Conservation (phyloP, 2,888 invertebrate species). For the Archips crataeganus region DNA sequence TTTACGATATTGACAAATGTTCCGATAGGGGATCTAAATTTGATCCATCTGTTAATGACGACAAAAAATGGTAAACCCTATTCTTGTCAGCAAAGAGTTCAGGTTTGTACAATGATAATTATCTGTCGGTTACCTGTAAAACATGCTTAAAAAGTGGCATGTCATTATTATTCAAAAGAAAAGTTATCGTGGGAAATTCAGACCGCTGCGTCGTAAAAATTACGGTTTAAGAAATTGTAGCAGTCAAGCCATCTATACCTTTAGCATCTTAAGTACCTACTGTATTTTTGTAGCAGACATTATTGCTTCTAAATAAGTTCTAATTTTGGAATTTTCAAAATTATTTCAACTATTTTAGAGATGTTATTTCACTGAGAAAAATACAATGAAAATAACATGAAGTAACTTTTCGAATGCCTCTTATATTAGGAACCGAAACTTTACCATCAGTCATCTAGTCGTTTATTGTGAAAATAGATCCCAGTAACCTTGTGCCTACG, state of each 20-base stretch:
- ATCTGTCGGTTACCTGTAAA: slow-evolving; percentile 11
- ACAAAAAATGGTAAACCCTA: slow-evolving; percentile 6
- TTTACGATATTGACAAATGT: slow-evolving; percentile 67
- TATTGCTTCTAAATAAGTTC: no score
- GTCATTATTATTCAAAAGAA: slow-evolving; percentile 26
- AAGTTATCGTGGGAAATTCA: slow-evolving; percentile 27
- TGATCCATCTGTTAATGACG: slow-evolving; percentile 11
- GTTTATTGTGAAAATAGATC: no score
- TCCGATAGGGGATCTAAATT: slow-evolving; percentile 50
- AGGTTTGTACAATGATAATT: background rate
- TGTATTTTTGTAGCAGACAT: no score
- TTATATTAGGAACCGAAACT: no score
- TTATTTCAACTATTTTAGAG: no score
- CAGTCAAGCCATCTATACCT: background rate
- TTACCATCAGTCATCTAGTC: no score
- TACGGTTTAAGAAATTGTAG: background rate
- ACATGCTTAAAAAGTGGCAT: slow-evolving; percentile 35
- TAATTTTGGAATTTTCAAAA: no score
- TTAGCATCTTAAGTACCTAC: no score
- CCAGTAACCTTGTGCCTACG: no score
- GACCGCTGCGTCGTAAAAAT: background rate
- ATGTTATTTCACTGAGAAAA: no score
- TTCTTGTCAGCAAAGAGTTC: slow-evolving; percentile 2
- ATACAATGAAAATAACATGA: no score
- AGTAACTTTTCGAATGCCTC: no score